Evolutionary conservation across 2,113 vertebrate genomes (phyloP).

Genomic region (Elaphurus davidianus): DNA sequence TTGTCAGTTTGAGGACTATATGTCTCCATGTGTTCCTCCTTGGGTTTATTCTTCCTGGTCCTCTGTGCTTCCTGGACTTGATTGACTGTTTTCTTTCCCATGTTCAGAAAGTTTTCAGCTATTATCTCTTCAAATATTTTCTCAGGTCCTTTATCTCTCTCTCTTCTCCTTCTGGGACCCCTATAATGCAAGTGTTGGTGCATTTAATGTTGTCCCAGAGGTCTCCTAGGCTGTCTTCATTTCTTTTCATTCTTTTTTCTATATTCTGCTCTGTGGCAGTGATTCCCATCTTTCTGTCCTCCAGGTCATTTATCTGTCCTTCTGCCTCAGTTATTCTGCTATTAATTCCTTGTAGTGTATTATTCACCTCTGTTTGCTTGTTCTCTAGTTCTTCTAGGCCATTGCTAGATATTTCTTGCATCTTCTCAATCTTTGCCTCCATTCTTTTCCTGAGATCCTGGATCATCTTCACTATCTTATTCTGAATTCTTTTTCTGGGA

Average conservation of each 20-base stretch:
- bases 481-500: neutral
- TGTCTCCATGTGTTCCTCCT: neutral
- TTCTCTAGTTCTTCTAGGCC: neutral
- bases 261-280: neutral
- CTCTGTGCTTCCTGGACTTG: neutral
- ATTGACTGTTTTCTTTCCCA: neutral
- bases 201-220: neutral
- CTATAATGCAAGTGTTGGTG: neutral
- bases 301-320: neutral
- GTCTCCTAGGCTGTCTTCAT: neutral
- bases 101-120: neutral
- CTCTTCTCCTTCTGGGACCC: neutral
- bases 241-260: neutral
- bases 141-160: neutral
- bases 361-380: neutral
- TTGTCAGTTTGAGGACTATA: neutral
- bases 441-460: neutral
- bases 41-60: neutral
- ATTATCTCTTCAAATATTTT: neutral
- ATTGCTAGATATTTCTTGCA: neutral
- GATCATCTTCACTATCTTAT: neutral
- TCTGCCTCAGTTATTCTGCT: neutral
- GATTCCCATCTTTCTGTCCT: neutral
- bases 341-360: neutral
- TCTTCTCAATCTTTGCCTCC: neutral